Conservation (phyloP, 2,888 invertebrate genomes). For the Drosophila merina region DNA sequence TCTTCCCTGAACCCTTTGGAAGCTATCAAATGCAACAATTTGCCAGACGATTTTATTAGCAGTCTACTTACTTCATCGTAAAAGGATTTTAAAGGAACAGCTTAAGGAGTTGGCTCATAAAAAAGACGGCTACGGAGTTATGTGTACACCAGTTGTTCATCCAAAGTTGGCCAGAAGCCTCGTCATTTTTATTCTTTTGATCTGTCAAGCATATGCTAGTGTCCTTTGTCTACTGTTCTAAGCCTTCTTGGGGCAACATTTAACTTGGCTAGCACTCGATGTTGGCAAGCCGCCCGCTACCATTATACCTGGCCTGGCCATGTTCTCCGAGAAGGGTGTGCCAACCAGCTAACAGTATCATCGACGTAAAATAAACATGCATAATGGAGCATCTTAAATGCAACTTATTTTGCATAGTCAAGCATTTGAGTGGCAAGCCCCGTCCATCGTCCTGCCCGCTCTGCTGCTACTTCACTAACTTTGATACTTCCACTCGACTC, state of each 20-base stretch:
- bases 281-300: slow-evolving; percentile 40
- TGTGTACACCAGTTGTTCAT: slow-evolving; percentile 3
- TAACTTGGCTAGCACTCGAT: slow-evolving; percentile 43
- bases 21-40: slow-evolving; percentile 49
- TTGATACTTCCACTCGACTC: slow-evolving; percentile 78
- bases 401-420: slow-evolving; percentile 81
- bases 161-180: slow-evolving; percentile 9
- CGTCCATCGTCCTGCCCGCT: slow-evolving; percentile 12
- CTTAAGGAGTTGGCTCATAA: slow-evolving; percentile 21
- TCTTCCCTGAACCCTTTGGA: slow-evolving; percentile 8
- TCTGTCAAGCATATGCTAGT: slow-evolving; percentile 48
- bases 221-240: slow-evolving; percentile 2
- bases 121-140: slow-evolving; percentile 4
- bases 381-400: slow-evolving; percentile 81
- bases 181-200: slow-evolving; percentile 44
- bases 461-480: slow-evolving; percentile 70
- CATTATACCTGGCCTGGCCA: slow-evolving; percentile 34
- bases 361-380: slow-evolving; percentile 79
- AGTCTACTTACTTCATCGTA: slow-evolving; percentile 42
- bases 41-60: slow-evolving; percentile 51
- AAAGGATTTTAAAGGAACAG: slow-evolving; percentile 51
- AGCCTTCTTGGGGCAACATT: slow-evolving; percentile 52
- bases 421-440: slow-evolving; percentile 73
- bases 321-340: slow-evolving; percentile 16
- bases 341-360: slow-evolving; percentile 55